Evolutionary conservation across 2,797 vertebrate genomes (phyloP), one percentile per base, ranked within the genome.

Genomic region (Enteromius anoplus): DNA sequence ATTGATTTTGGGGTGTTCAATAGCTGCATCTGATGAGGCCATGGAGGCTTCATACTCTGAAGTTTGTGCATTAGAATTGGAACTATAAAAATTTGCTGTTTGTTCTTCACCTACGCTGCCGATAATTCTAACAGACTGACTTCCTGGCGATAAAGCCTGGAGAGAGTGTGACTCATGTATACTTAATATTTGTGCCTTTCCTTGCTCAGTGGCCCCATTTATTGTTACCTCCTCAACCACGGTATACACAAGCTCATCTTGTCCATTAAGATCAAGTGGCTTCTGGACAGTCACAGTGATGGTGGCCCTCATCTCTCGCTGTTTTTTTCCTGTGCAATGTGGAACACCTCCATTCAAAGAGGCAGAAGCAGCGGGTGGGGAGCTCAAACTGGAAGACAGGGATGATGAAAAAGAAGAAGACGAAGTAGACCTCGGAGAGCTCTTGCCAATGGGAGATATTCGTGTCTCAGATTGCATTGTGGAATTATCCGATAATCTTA

Each of bases 221-320:
- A 98, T 96, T 85, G 96, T 98, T 87, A 99, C 94, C 85, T 99
- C 98, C 91, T 99, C 97, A 81, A 98, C 97, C 89, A 99, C 94
- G 0, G 98, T 98, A 89, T 98, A 99, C 15, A 99, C 97, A 68
- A 99, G 93, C 91, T 99, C 98, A 0, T 99, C 98, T 45, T 99
- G 96, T 45, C 98, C 97, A 1, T 95, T 98, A 66, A 96, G 91
- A 91, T 99, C 98, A 82, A 99, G 85, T 0, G 98, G 98, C 85
- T 98, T 97, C 87, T 99, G 97, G 75, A 99, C 96, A 0, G 97
- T 99, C 83, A 99, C 97, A 84, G 95, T 98, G 2, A 98, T 98
- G 51, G 96, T 97, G 76, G 96, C 96, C 78, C 96, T 94, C 90
- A 97, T 92, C 90, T 97, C 97, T 75, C 95, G 95, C 84, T 92